phyloP scores from a whole-genome alignment of 1,140 invertebrate species.

The Drosophila nigrodunni region DNA sequence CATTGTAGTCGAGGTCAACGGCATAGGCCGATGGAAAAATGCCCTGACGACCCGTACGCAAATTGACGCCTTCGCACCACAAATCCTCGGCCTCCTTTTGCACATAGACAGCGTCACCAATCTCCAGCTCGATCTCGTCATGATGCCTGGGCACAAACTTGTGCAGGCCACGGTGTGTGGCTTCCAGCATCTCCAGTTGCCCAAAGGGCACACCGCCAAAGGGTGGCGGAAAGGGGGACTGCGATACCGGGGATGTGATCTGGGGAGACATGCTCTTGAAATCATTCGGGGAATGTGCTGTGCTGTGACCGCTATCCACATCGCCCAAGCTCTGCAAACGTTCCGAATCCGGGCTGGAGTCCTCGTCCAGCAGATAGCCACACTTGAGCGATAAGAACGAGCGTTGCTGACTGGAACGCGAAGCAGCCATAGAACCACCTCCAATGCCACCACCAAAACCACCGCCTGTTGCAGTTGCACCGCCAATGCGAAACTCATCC shows the following conservation, averaged over 20 bases:
- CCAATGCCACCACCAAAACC: background rate
- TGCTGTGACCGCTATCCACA: slow-evolving; percentile 94
- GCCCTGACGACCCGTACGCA: slow-evolving; percentile 95
- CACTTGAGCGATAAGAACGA: slow-evolving; percentile 91
- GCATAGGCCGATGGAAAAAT: slow-evolving; percentile 99
- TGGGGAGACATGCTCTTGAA: slow-evolving; percentile 93
- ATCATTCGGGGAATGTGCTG: slow-evolving; percentile 94
- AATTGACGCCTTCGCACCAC: slow-evolving; percentile 99
- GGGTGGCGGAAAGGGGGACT: slow-evolving; percentile 85
- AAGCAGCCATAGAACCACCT: slow-evolving; percentile 22
- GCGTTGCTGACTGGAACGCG: slow-evolving; percentile 75
- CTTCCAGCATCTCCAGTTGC: slow-evolving; percentile 94
- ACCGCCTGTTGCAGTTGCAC: slow-evolving; percentile 43
- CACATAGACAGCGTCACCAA: slow-evolving; percentile 98
- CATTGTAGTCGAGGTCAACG: slow-evolving; percentile 97
- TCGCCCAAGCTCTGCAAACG: slow-evolving; percentile 90
- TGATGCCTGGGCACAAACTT: slow-evolving; percentile 97
- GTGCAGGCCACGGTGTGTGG: slow-evolving; percentile 97
- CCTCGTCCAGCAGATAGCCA: slow-evolving; percentile 90
- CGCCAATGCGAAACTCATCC: slow-evolving; percentile 87
- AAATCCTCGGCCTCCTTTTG: slow-evolving; percentile 98
- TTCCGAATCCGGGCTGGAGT: slow-evolving; percentile 94
- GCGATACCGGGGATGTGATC: slow-evolving; percentile 85
- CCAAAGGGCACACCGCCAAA: slow-evolving; percentile 90
- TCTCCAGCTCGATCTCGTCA: slow-evolving; percentile 98